Conservation (phyloP, 2,113 vertebrate species). For the Phyllostomus discolor region DNA sequence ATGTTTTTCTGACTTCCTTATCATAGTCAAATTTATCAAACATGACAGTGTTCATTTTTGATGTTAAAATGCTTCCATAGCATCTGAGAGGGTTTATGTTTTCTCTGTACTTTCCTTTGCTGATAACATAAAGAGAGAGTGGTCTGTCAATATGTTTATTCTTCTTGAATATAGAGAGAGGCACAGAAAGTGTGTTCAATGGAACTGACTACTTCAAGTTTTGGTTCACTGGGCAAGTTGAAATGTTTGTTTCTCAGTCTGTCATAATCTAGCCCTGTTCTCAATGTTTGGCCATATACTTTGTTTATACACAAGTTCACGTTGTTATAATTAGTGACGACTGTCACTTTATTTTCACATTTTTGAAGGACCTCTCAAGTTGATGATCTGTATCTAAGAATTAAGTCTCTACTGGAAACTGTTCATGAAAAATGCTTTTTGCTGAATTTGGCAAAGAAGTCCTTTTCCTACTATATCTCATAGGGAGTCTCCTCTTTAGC, state of each 20-base stretch:
- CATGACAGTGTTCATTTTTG: slow-evolving; percentile 3
- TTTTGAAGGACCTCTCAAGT: background rate
- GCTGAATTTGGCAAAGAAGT: background rate
- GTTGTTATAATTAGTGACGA: background rate
- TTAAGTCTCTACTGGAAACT: slow-evolving; percentile 13
- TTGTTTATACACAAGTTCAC: background rate
- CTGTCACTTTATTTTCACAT: background rate
- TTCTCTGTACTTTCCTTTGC: background rate
- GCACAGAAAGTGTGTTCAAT: background rate
- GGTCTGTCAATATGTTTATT: background rate
- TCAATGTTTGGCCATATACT: background rate
- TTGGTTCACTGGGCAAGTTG: background rate
- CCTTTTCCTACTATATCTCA: background rate
- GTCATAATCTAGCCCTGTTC: background rate
- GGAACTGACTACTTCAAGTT: background rate
- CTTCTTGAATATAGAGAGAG: background rate
- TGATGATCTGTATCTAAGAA: background rate
- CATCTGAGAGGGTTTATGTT: slow-evolving; percentile 18
- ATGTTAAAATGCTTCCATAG: background rate
- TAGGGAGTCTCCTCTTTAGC: background rate
- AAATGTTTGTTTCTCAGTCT: background rate
- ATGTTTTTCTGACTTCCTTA: slow-evolving; percentile 32
- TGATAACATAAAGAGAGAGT: background rate
- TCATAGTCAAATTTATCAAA: slow-evolving; percentile 48
- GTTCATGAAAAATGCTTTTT: background rate